phyloP scores from a whole-genome alignment of 2,888 invertebrate genomes.

The Leptura quadrifasciata region DNA sequence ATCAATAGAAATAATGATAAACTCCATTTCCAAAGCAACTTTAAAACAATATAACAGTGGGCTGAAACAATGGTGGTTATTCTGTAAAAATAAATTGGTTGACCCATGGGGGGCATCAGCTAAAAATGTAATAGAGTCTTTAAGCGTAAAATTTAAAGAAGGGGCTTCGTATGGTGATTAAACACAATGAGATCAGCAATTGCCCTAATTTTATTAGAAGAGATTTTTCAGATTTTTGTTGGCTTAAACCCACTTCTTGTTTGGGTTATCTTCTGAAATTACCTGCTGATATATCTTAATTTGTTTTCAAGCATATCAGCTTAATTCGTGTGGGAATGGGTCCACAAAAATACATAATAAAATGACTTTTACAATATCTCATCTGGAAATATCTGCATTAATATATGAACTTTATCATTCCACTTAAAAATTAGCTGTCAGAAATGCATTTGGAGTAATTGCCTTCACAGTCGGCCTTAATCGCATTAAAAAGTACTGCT shows the following conservation, averaged over 20 bases:
- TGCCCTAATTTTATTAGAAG: neutral
- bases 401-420: constrained; percentile 25
- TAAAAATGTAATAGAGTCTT: neutral
- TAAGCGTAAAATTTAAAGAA: neutral
- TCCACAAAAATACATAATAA: neutral
- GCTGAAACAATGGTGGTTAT: neutral
- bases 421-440: constrained; percentile 32
- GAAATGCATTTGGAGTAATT: constrained; percentile 13
- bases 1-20: no score
- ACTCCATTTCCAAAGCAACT: neutral
- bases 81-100: neutral
- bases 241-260: no score
- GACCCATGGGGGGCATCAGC: neutral
- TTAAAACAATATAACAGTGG: neutral
- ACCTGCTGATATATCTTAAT: constrained; percentile 22
- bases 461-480: constrained; percentile 23
- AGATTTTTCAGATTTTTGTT: no score
- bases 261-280: constrained; percentile 6
- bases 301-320: neutral
- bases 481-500: constrained; percentile 41
- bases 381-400: constrained; percentile 12
- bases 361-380: neutral
- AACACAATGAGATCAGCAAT: constrained; percentile 1
- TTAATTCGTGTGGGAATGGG: neutral
- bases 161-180: constrained; percentile 5